phyloP scores from a whole-genome alignment of 2,888 invertebrate genomes.

The Leptarthrus brevirostris region DNA sequence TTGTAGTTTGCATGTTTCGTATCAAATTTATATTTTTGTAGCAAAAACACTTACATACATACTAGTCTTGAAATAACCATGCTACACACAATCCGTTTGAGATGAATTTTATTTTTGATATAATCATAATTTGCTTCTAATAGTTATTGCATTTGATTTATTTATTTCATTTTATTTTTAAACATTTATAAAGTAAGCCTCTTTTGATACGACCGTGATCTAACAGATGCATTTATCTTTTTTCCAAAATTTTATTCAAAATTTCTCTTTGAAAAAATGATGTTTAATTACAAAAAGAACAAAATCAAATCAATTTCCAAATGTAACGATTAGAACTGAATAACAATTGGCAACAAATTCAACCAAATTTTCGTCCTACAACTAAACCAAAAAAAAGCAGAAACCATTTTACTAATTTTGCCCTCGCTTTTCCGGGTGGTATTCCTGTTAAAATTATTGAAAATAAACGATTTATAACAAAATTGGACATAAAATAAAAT shows the following conservation, averaged over 20 bases:
- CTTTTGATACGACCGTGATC: constrained; percentile 56
- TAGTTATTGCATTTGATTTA: constrained; percentile 22
- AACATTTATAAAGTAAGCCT: constrained; percentile 14
- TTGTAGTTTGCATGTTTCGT: too few relatives aligned
- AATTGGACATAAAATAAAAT: constrained; percentile 45
- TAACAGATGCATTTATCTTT: constrained; percentile 54
- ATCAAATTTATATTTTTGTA: too few relatives aligned
- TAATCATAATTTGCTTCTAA: constrained; percentile 14
- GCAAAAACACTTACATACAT: too few relatives aligned
- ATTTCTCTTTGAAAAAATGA: constrained; percentile 20
- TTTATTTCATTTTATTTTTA: constrained; percentile 32
- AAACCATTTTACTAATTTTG: background rate
- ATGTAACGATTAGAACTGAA: constrained; percentile 54
- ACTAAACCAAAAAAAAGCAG: background rate
- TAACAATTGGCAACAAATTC: constrained; percentile 36
- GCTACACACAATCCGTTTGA: background rate
- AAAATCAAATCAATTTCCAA: constrained; percentile 40
- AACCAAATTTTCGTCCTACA: constrained; percentile 16
- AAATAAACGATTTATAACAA: constrained; percentile 40
- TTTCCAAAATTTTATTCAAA: constrained; percentile 50
- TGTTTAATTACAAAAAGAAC: constrained; percentile 16
- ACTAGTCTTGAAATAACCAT: constrained; percentile 43
- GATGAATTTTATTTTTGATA: constrained; percentile 17
- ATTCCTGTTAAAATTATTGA: background rate
- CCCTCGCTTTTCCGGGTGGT: constrained; percentile 4